Evolutionary conservation across 2,113 vertebrate species (phyloP).

Genomic region (Cyrtonyx montezumae): DNA sequence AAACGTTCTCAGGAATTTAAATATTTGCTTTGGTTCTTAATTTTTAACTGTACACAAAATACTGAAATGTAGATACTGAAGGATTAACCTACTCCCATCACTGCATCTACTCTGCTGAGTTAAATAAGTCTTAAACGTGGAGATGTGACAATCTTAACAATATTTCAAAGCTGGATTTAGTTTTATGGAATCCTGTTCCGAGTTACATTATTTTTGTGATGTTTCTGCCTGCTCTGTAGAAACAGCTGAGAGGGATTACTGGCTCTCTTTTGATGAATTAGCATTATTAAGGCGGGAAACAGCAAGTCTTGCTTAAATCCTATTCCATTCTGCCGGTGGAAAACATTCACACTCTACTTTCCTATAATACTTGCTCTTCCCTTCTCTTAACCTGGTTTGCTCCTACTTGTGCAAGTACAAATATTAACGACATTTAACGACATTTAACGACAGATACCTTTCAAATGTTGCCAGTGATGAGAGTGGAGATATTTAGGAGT

Average conservation of each 20-base stretch:
- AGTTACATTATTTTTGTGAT: background rate
- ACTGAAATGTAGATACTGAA: background rate
- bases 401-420: background rate
- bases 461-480: background rate
- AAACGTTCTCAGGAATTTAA: constrained; percentile 22
- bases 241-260: background rate
- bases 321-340: background rate
- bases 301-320: background rate
- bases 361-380: background rate
- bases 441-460: background rate
- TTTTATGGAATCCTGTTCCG: background rate
- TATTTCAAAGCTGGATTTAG: background rate
- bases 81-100: background rate
- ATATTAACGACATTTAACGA: too few species aligned
- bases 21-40: background rate
- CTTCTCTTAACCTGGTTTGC: background rate
- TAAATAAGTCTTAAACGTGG: background rate
- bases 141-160: background rate
- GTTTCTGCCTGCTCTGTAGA: background rate
- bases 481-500: background rate
- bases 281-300: background rate
- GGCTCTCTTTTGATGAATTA: background rate
- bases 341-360: background rate
- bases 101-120: background rate
- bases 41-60: background rate